A percentile compares a stretch with the other conserved stretches of the same genome.
These are phyloP conservation scores for Phengaris alcon DNA, from an alignment of 2,888 invertebrate genomes.

Conservation along the genomic window DNA sequence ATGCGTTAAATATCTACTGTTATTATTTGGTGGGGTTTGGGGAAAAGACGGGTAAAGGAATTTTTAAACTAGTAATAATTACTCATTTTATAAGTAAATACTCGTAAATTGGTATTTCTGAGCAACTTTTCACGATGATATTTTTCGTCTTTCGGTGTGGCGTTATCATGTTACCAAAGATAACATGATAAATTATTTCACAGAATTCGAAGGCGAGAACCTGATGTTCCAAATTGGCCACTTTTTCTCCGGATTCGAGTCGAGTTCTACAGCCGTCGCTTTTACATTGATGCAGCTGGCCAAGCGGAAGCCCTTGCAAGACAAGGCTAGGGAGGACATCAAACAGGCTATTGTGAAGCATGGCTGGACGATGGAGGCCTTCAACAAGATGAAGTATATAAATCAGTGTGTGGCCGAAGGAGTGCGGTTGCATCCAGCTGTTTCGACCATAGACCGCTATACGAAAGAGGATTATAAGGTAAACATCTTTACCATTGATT, in stretches of 20 bases:
- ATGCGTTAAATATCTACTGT: too few relatives aligned
- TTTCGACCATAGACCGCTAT: conserved; percentile 41
- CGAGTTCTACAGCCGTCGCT: conserved; percentile 41
- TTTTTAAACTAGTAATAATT: too few relatives aligned
- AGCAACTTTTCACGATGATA: too few relatives aligned
- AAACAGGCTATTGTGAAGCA: conserved; percentile 37
- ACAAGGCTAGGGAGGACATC: conserved; percentile 38
- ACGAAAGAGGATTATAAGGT: conserved; percentile 38
- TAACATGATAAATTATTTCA: not conserved
- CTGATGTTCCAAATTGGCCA: conserved; percentile 43
- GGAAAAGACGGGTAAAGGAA: too few relatives aligned
- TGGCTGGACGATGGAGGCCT: conserved; percentile 43
- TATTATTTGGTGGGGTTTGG: too few relatives aligned
- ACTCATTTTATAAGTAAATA: too few relatives aligned
- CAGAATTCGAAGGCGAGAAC: conserved; percentile 44
- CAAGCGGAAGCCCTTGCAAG: conserved; percentile 37
- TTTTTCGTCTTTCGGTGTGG: too few relatives aligned
- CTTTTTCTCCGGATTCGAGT: conserved; percentile 46
- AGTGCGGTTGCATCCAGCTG: conserved; percentile 41
- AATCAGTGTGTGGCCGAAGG: conserved; percentile 44
- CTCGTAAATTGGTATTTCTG: too few relatives aligned
- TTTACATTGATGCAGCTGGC: conserved; percentile 45
- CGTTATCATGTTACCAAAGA: too few relatives aligned
- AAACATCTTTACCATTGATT: not conserved
- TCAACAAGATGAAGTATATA: conserved; percentile 43